Conservation (phyloP, 2,797 vertebrate genomes). For the Masticophis lateralis region DNA sequence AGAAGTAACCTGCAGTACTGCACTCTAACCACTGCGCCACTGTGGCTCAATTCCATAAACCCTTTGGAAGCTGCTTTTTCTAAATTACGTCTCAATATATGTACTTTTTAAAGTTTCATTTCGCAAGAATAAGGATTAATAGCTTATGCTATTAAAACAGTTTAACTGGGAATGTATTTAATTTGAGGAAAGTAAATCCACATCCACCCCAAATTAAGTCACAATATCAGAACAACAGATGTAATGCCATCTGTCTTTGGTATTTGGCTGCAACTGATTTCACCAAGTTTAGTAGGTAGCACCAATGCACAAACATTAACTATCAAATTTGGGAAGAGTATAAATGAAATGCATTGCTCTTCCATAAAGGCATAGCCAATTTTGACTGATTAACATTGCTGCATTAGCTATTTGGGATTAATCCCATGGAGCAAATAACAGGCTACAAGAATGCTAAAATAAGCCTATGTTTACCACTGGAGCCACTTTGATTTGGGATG, state of each 20-base stretch:
- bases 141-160: not conserved
- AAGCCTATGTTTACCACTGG: conserved; percentile 33
- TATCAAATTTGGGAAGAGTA: not conserved
- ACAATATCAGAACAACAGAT: not conserved
- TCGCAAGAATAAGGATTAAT: not conserved
- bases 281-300: not conserved
- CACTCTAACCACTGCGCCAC: too few relatives aligned
- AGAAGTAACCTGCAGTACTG: too few relatives aligned
- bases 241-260: not conserved
- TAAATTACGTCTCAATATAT: not conserved
- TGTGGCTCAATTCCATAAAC: not conserved
- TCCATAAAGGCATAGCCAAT: conserved; percentile 1
- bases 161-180: not conserved
- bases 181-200: not conserved
- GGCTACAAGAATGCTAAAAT: conserved; percentile 21
- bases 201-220: not conserved
- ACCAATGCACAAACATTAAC: not conserved
- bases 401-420: conserved; percentile 27
- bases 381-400: conserved; percentile 24
- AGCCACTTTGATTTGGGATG: conserved; percentile 26
- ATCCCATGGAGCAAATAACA: conserved; percentile 19
- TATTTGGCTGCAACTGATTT: not conserved
- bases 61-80: not conserved
- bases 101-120: not conserved
- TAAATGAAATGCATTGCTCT: not conserved